These are phyloP conservation scores for Chalcosyrphus nemorum DNA, from an alignment of 2,888 invertebrate species.

Conservation along the genomic window DNA sequence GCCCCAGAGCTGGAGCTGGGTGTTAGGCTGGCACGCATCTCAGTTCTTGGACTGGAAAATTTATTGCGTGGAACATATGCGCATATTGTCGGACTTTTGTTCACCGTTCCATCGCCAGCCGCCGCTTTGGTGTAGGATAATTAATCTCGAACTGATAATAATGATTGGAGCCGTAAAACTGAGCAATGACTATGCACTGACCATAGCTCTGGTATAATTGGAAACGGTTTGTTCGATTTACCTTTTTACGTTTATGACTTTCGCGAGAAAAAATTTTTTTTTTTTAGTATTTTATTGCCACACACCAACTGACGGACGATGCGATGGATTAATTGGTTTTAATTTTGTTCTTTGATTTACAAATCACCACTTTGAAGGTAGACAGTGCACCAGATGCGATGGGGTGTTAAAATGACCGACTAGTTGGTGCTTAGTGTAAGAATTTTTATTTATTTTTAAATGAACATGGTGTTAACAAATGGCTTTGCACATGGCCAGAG, in stretches of 20 bases:
- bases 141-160: slow-evolving; percentile 66
- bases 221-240: slow-evolving; percentile 40
- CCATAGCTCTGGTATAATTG: slow-evolving; percentile 14
- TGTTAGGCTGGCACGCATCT: slow-evolving; percentile 35
- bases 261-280: slow-evolving; percentile 1
- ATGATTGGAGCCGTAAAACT: slow-evolving; percentile 60
- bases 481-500: slow-evolving; percentile 4
- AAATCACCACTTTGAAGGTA: slow-evolving; percentile 9
- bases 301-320: no score
- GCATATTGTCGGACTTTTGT: slow-evolving; percentile 50
- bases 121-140: slow-evolving; percentile 30
- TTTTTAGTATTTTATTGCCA: slow-evolving; percentile 31
- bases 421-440: not conserved
- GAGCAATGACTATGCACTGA: slow-evolving; percentile 11
- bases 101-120: slow-evolving; percentile 4
- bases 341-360: slow-evolving; percentile 14
- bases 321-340: slow-evolving; percentile 43
- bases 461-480: slow-evolving; percentile 32
- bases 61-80: slow-evolving; percentile 70
- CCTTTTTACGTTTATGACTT: slow-evolving; percentile 33
- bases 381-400: not conserved
- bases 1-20: slow-evolving; percentile 2
- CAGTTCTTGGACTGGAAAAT: slow-evolving; percentile 56
- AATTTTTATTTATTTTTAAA: slow-evolving; percentile 9
- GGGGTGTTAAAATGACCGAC: not conserved